Evolutionary conservation across 2,113 vertebrate species (phyloP).

Genomic region (Amia ocellicauda): DNA sequence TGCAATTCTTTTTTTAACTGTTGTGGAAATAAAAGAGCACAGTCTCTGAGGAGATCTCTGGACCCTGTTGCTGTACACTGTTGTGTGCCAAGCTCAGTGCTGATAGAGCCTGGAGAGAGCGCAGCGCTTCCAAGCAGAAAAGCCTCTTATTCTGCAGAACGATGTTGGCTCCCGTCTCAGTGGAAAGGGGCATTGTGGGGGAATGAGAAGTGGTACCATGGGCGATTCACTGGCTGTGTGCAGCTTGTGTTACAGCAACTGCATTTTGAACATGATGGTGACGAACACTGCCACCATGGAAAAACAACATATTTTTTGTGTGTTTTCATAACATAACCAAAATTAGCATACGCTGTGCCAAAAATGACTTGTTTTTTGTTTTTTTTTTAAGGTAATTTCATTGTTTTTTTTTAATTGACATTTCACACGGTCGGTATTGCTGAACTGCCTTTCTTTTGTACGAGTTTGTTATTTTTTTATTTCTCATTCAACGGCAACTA

Average conservation of each 20-base stretch:
- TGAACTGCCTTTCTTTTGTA: slow-evolving; percentile 6
- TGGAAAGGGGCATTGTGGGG: too few species aligned
- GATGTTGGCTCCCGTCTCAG: too few species aligned
- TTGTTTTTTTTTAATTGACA: neutral
- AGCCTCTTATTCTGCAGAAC: too few species aligned
- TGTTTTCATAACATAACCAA: slow-evolving; percentile 26
- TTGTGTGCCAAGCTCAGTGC: too few species aligned
- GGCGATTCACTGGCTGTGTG: neutral
- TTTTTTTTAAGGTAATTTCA: neutral
- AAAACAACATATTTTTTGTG: slow-evolving; percentile 17
- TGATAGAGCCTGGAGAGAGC: too few species aligned
- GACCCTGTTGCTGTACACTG: neutral
- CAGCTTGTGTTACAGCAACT: too few species aligned
- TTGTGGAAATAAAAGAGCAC: slow-evolving; percentile 12
- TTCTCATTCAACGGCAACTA: neutral
- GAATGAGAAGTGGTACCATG: neutral
- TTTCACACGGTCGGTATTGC: slow-evolving; percentile 5
- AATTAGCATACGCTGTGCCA: slow-evolving; percentile 29
- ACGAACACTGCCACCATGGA: slow-evolving; percentile 7
- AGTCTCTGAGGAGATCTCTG: neutral
- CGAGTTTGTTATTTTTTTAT: neutral
- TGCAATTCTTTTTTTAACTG: slow-evolving; percentile 46
- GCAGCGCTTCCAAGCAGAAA: neutral
- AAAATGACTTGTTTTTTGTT: slow-evolving; percentile 2
- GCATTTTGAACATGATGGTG: too few species aligned